Conservation (phyloP, 2,113 vertebrate genomes). For the Syrrhaptes paradoxus region DNA sequence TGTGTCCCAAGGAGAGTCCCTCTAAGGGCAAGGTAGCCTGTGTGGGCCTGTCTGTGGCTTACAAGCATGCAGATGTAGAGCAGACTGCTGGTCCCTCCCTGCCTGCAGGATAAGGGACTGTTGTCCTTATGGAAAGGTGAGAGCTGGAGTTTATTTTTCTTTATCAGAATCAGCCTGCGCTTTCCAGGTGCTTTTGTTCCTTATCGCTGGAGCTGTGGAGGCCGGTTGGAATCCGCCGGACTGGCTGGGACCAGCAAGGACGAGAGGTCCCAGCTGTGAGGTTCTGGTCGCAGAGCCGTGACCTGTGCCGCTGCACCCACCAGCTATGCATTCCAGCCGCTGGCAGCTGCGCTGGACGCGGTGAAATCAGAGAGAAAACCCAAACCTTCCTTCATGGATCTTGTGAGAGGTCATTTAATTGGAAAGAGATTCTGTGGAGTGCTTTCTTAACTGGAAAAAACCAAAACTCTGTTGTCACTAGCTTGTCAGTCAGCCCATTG, state of each 20-base stretch:
- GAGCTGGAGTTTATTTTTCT: not conserved
- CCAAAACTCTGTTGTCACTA: accelerated
- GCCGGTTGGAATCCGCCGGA: not conserved
- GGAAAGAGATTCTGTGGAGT: not conserved
- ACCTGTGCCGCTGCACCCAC: not conserved
- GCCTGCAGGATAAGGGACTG: not conserved
- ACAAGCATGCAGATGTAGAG: not conserved
- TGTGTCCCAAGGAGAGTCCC: not conserved
- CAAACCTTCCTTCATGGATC: not conserved
- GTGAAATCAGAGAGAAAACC: not conserved
- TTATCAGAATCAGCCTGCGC: not conserved
- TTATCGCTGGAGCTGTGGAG: not conserved
- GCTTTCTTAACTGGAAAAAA: not conserved
- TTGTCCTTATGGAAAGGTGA: not conserved
- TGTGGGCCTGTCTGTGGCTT: not conserved
- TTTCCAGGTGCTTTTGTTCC: not conserved
- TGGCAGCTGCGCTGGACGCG: not conserved
- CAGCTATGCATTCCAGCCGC: not conserved
- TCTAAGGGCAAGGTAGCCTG: not conserved
- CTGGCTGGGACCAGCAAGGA: not conserved
- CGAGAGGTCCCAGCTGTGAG: not conserved
- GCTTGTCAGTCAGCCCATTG: not conserved
- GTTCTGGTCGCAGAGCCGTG: not conserved
- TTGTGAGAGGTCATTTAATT: not conserved
- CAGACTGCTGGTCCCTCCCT: not conserved